Percentiles rank a stretch among this genome's conserved stretches.
phyloP scores from a whole-genome alignment of 1,140 invertebrate species.

The Drosophila ercepeae region DNA sequence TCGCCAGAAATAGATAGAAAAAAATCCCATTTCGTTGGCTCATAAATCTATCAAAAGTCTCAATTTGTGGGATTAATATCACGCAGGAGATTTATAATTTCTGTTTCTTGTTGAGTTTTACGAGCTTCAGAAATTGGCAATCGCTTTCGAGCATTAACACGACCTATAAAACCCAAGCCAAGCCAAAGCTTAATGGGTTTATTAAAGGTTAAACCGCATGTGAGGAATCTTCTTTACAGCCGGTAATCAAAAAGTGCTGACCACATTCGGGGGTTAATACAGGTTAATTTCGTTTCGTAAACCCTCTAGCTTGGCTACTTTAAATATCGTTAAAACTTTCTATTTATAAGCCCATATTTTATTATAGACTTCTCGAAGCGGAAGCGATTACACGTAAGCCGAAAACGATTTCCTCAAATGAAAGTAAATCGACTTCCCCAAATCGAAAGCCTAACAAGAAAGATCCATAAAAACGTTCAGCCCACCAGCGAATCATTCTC shows the following conservation, averaged over 20 bases:
- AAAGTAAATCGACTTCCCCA: constrained; percentile 66
- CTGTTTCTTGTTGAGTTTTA: constrained; percentile 3
- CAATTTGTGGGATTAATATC: constrained; percentile 6
- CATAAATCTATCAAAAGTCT: constrained; percentile 20
- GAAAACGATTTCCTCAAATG: constrained; percentile 49
- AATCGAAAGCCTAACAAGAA: constrained; percentile 33
- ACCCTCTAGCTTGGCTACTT: background rate
- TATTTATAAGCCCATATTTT: background rate
- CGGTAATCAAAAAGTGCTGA: constrained; percentile 7
- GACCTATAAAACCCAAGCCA: constrained; percentile 5
- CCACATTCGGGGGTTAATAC: constrained; percentile 24
- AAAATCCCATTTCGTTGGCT: background rate
- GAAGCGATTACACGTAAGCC: constrained; percentile 35
- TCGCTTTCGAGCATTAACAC: background rate
- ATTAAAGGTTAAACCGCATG: constrained; percentile 37
- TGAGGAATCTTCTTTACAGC: constrained; percentile 9
- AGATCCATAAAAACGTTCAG: constrained; percentile 27
- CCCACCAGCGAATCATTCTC: constrained; percentile 56
- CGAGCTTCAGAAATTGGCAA: constrained; percentile 19
- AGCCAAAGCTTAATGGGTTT: constrained; percentile 23
- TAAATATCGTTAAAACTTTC: background rate
- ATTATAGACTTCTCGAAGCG: constrained; percentile 12
- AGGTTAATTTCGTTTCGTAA: constrained; percentile 29
- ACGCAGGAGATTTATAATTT: constrained; percentile 10
- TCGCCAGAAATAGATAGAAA: constrained; percentile 4